Evolutionary conservation across 2,113 vertebrate species (phyloP), one percentile per base, ranked within the genome.

Genomic region (Chelonoidis abingdonii): DNA sequence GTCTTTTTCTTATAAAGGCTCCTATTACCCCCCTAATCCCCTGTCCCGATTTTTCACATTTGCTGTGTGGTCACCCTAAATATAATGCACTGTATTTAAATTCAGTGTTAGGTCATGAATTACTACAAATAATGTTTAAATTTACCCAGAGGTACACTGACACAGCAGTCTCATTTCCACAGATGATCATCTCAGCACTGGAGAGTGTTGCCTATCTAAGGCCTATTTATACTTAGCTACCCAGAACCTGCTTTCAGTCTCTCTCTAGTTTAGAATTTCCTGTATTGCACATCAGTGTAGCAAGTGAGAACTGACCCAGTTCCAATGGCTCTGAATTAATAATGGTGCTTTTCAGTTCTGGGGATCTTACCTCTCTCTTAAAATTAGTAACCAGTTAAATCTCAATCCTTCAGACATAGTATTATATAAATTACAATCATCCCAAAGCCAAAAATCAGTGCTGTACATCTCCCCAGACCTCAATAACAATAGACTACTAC

Each of bases 241-340:
- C 87, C 50, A 62, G 80, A 12, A 76, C 44, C 72, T 12, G 7
- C 22, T n/a, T 69, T 69, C 35, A 35, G 31, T 14, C 14, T 53
- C 14, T 87, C n/a, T 94, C 27, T 81, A 79, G 47, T 57, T 81
- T 31, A 84, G n/a, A 83, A 82, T 92, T 95, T 87, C 56, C 13
- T 52, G 0, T 92, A 31, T 84, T 84, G 3, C n/a, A 49, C 82
- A 4, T 84, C 12, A 57, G 83, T 86, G 54, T 49, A 54, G 54
- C 84, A 88, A 92, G 59, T 76, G 86, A 94, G 13, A 27, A 65
- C 56, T 83, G 86, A 93, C 2, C 10, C 44, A 47, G 4, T 91
- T 84, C 50, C 84, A 76, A 78, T 13, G 29, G 4, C 16, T 93
- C 59, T 96, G 38, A 91, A 90, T 97, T 91, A 93, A 90, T 91